These are phyloP conservation scores for Drosophila robusta DNA, from an alignment of 2,888 invertebrate genomes.

Conservation along the genomic window DNA sequence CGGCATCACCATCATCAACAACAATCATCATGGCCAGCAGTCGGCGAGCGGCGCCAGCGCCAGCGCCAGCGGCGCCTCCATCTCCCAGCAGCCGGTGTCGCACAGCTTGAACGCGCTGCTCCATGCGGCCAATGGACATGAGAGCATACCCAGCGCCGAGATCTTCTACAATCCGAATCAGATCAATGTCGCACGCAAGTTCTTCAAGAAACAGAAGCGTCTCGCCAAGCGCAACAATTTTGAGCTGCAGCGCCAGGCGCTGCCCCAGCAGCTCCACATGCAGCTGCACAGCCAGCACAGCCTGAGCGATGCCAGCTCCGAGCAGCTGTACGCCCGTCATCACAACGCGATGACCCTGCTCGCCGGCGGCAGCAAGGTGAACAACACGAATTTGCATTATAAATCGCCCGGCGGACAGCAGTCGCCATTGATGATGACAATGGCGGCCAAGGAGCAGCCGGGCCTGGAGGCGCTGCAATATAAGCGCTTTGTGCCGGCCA, in stretches of 20 bases:
- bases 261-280: constrained; percentile 78
- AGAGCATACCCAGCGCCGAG: constrained; percentile 87
- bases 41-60: constrained; percentile 24
- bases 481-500: constrained; percentile 75
- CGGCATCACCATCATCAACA: constrained; percentile 70
- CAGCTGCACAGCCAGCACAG: constrained; percentile 84
- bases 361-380: constrained; percentile 91
- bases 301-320: constrained; percentile 87
- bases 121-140: constrained; percentile 61
- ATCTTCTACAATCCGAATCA: constrained; percentile 97
- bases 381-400: constrained; percentile 92
- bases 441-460: constrained; percentile 23
- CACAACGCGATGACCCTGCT: constrained; percentile 86
- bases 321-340: constrained; percentile 82
- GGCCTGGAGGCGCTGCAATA: constrained; percentile 12
- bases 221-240: constrained; percentile 91
- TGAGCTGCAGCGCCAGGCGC: constrained; percentile 86
- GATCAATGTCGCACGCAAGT: constrained; percentile 96
- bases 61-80: constrained; percentile 1
- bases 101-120: constrained; percentile 75
- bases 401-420: constrained; percentile 43
- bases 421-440: constrained; percentile 1
- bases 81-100: constrained; percentile 29
- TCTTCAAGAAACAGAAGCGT: constrained; percentile 94
- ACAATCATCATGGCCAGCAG: constrained; percentile 72